Evolutionary conservation across 2,888 invertebrate species (phyloP), one percentile per base, ranked within the genome.

Genomic region (Dusona sp.): DNA sequence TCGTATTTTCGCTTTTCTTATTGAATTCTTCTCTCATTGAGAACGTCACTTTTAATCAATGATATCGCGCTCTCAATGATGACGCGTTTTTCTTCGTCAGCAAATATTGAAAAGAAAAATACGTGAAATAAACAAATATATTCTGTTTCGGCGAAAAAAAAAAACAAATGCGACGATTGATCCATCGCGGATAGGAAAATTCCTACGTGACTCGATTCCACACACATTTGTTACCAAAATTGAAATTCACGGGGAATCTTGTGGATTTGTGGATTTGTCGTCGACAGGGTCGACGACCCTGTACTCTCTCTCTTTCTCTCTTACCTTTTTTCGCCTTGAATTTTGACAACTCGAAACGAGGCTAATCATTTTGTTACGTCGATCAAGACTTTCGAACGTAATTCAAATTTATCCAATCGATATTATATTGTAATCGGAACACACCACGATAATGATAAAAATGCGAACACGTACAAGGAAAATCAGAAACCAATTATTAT

Each of bases 241-340:
- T 68, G 38, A 1, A 36, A 19, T 57, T 68, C 75, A 72, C 54
- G 51, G 51, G n/a, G 78, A 73, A 85, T 73, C 29, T 72, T 19
- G 78, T 42, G 16, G 81, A 72, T 78, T 81, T 72, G 25, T 45
- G 67, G 33, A 25, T 65, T n/a, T 25, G 22, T 61, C 75, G 1
- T 65, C 36, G 4, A n/a, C 68, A 74, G 74, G 82, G 82, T 85
- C 82, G 68, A 85, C 54, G 85, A 79, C 68, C 61, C 65, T 51
- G 42, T 68, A 16, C 9, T 29, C 51, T 51, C 36, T 48, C 22
- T n/a, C 45, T 33, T 3, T n/a, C n/a, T 36, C 36, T n/a, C 38
- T 19, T 38, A 0, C 54, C 22, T 25, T 22, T 7, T 29, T 9
- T 42, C 1, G 13, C 9, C 38, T 38, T 19, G 36, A 45, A 13